Percentiles rank a stretch among this genome's conserved stretches.
Conservation (phyloP, 2,888 invertebrate species). For the Invenusta paracnida region DNA sequence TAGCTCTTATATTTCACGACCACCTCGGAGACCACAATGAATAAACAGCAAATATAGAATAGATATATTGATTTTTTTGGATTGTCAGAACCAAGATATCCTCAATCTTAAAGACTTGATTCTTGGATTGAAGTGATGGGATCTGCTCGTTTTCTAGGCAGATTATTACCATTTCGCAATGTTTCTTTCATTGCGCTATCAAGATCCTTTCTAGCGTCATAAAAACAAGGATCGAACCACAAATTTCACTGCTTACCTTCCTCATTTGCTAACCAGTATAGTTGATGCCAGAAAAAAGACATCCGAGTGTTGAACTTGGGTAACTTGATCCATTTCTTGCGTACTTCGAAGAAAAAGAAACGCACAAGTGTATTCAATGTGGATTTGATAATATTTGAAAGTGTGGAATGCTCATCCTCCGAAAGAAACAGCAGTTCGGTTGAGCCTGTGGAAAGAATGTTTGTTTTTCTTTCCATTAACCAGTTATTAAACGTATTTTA, state of each 20-base stretch:
- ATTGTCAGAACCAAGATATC: not conserved
- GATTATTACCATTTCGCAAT: not conserved
- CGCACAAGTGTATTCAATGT: not conserved
- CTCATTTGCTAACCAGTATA: not conserved
- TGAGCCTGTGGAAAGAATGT: conserved; percentile 6
- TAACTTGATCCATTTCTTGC: no score
- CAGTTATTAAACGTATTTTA: conserved; percentile 1
- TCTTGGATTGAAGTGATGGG: conserved; percentile 17
- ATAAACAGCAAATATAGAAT: no score
- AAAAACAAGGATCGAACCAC: not conserved
- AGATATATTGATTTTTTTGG: conserved; percentile 15
- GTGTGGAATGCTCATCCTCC: not conserved
- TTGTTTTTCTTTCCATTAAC: conserved; percentile 7
- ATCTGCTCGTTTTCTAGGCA: not conserved
- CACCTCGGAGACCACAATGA: conserved; percentile 10
- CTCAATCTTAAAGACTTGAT: not conserved
- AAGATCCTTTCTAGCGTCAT: not conserved
- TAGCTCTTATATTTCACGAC: not conserved
- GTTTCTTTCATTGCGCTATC: not conserved
- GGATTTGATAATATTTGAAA: not conserved
- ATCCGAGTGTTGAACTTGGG: no score
- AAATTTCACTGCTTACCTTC: not conserved
- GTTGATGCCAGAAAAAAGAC: not conserved
- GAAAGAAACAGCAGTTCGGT: not conserved
- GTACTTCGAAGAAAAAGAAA: conserved; percentile 16